Base-by-base conservation (phyloP, 2,888 invertebrate species). In the Cepaea hortensis region DNA sequence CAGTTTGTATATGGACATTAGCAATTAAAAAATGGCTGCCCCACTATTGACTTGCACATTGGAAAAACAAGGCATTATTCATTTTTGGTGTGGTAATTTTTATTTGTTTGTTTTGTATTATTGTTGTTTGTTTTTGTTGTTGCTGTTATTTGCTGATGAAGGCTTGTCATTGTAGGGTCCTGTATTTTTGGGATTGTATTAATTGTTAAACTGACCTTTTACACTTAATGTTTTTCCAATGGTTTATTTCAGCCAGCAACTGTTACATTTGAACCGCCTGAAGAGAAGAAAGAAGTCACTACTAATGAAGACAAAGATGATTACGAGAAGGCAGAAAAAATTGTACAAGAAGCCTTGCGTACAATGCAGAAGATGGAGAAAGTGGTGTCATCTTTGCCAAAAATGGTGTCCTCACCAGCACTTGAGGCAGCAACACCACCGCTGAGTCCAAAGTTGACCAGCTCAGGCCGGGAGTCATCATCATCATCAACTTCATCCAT, bases 321-420 rank as follows among this genome's bases (percentile, higher is more conserved):
- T 4, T 90, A 89, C 70, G 88, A 87, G 15, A 84, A 88, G 70
- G 88, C 87, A n/a, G 91, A 91, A 76, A 90, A 91, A 80, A 91
- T 91, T 0, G 91, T 92, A 11, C 91, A 91, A 81, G 91, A 92
- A 83, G 92, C 91, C 9, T 85, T 91, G n/a, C 89, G 90, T 65
- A 90, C 90, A 3, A 91, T 92, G 55, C 89, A 91, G 82, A 85
- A 84, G 65, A 86, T 83, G 65, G 83, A 75, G 18, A 79, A 87
- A 50, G 83, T 82, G 13, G 65, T 86, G 3, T 48, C 82, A 18
- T 81, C 84, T 35, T 50, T 84, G n/a, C 83, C 86, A 13, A 86
- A 81, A 50, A 82, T 82, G n/a, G 82, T 82, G n/a, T 50, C 75
- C 0, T 87, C 87, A 65, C 87, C 84, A n/a, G 20, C 15, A n/a